These are phyloP conservation scores for Eupithecia subfuscata DNA, from an alignment of 2,888 invertebrate genomes.

Conservation along the genomic window DNA sequence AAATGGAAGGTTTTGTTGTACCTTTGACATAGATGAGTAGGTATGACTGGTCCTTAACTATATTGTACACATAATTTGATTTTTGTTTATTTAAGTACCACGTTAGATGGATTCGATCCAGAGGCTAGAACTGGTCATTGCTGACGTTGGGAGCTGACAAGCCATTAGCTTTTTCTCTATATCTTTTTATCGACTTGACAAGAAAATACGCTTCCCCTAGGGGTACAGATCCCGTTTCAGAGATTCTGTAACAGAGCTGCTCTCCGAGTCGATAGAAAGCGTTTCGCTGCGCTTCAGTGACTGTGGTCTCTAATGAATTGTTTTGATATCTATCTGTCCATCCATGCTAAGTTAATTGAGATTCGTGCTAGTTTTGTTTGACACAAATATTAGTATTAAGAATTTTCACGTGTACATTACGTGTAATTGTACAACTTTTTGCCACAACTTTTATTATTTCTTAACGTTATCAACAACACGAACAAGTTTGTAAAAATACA, in stretches of 20 bases:
- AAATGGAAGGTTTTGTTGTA: not conserved
- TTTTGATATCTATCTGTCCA: slow-evolving; percentile 22
- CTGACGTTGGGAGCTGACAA: not conserved
- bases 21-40: too few relatives aligned
- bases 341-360: not conserved
- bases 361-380: not conserved
- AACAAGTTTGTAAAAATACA: not conserved
- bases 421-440: not conserved
- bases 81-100: not conserved
- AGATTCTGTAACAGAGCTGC: slow-evolving; percentile 44
- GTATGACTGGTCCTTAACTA: too few relatives aligned
- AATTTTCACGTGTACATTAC: not conserved
- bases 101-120: not conserved
- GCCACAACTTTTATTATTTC: not conserved
- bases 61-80: too few relatives aligned
- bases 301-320: slow-evolving; percentile 56
- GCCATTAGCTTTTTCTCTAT: not conserved
- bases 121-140: not conserved
- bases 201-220: not conserved
- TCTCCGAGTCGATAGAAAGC: slow-evolving; percentile 63
- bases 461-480: not conserved
- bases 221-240: slow-evolving; percentile 21
- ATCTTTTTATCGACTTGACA: not conserved
- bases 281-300: slow-evolving; percentile 60
- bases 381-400: not conserved